Conservation (phyloP, 2,797 vertebrate species). For the Cyclura pinguis region DNA sequence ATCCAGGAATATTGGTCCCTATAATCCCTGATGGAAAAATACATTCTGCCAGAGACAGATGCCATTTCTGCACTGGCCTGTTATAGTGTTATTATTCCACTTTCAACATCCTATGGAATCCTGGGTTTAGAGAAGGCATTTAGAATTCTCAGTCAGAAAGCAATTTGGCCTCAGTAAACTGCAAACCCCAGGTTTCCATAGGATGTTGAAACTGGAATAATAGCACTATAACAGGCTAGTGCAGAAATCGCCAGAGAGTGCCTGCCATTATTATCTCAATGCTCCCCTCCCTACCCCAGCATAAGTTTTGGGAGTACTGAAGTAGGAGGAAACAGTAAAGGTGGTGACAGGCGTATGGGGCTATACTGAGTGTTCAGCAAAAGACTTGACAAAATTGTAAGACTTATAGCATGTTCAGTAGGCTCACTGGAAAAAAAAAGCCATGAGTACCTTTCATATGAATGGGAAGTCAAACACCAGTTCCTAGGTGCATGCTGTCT, state of each 20-base stretch:
- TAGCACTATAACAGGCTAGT: no score
- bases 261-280: background rate
- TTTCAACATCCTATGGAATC: no score
- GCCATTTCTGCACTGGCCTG: no score
- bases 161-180: no score
- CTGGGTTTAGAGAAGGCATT: no score
- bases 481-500: no score
- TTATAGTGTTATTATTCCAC: no score
- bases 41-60: background rate
- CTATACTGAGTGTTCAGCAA: background rate
- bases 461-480: background rate
- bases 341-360: background rate
- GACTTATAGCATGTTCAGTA: background rate
- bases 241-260: background rate
- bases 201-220: no score
- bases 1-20: background rate
- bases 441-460: background rate
- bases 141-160: no score
- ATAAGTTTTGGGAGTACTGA: background rate
- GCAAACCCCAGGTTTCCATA: no score
- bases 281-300: background rate
- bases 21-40: background rate
- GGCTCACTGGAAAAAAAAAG: background rate
- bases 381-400: background rate
- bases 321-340: background rate